Conservation (phyloP, 2,888 invertebrate genomes). For the Callyntrura sp. region DNA sequence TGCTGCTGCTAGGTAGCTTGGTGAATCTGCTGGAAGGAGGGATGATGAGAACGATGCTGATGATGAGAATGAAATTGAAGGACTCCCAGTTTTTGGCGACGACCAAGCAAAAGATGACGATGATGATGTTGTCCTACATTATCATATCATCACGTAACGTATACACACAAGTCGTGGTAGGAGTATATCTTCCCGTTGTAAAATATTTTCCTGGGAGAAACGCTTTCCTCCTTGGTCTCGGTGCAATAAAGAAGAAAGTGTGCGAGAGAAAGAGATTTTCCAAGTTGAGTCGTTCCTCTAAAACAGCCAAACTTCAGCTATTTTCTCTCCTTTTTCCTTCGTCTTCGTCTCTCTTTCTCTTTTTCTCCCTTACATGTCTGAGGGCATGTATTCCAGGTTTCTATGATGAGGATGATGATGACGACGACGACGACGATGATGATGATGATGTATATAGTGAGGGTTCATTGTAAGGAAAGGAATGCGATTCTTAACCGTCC, state of each 20-base stretch:
- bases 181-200: not conserved
- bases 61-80: slow-evolving; percentile 21
- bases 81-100: slow-evolving; percentile 1
- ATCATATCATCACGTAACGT: slow-evolving; percentile 28
- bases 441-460: too few relatives aligned
- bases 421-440: too few relatives aligned
- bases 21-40: too few relatives aligned
- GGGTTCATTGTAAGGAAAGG: too few relatives aligned
- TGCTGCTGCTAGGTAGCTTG: not conserved
- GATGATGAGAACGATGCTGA: not conserved
- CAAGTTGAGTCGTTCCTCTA: not conserved
- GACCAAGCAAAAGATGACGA: too few relatives aligned
- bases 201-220: not conserved
- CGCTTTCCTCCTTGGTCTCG: not conserved
- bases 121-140: slow-evolving; percentile 36
- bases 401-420: too few relatives aligned
- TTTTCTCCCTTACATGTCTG: too few relatives aligned
- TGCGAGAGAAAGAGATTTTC: not conserved
- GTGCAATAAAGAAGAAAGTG: not conserved
- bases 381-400: too few relatives aligned
- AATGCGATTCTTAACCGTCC: too few relatives aligned
- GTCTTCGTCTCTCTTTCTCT: too few relatives aligned
- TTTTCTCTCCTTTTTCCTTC: not conserved
- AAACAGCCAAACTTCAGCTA: not conserved
- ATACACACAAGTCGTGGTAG: not conserved